Evolutionary conservation across 2,888 invertebrate species (phyloP), one percentile per base, ranked within the genome.

Genomic region (Nephrotoma flavescens): DNA sequence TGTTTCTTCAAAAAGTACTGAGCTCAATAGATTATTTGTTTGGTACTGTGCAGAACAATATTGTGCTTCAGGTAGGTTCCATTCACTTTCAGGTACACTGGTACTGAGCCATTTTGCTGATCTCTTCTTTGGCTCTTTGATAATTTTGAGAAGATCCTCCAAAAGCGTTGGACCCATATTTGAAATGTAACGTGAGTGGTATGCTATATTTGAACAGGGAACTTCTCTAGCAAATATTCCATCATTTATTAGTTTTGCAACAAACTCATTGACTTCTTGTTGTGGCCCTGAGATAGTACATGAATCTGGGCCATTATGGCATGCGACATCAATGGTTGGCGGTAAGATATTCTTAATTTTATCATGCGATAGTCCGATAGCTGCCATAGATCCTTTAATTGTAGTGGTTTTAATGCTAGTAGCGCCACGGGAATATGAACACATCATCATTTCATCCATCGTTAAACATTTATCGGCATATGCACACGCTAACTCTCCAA

Each of bases 261-360:
- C 94, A 89, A 96, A 96, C 85, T 89, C 90, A 88, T 93, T 92
- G 89, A 97, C 94, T 85, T 93, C 92, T 3, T 94, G 94, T 47
- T 94, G 93, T 0, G 97, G 97, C 0, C 98, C 98, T 0, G 98
- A 97, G 88, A 98, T 95, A n/a, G 97, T 98, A 86, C 96, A 95
- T 86, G 96, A 97, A 89, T 97, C 96, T 0, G 94, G 93, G 0
- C 96, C 94, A 90, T 98, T 98, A 92, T 97, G 97, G 89, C 97
- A 98, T 0, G 98, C 97, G 1, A 97, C 94, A 89, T 95, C 96
- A 71, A 98, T 95, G 85, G 95, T 95, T 2, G 94, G 92, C 0
- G 97, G 97, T 31, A 31, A 31, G 87, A 96, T 93, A 88, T 95
- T 92, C 57, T 92, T 89, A 89, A 89, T 87, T 88, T 94, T 92